These are phyloP conservation scores for Anabas testudineus DNA, from an alignment of 2,797 vertebrate species.

Conservation along the genomic window DNA sequence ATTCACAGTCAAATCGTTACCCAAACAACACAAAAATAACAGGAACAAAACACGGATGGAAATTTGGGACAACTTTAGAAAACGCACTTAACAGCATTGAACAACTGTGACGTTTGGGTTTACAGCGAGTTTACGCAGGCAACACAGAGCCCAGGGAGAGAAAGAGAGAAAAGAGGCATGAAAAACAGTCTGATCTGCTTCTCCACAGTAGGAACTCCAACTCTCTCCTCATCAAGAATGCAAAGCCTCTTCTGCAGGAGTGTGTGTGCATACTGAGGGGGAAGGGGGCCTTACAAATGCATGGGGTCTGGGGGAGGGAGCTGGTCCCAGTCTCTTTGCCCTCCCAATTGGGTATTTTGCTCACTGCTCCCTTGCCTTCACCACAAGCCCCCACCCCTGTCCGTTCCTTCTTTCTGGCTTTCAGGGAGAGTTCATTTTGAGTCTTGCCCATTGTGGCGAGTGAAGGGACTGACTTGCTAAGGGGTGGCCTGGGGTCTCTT, in stretches of 20 bases:
- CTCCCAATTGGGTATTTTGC: constrained; percentile 67
- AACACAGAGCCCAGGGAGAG: constrained; percentile 27
- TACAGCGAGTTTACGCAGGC: constrained; percentile 42
- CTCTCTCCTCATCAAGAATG: constrained; percentile 82
- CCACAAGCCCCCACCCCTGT: constrained; percentile 30
- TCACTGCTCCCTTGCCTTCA: constrained; percentile 54
- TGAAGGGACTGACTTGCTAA: constrained; percentile 79
- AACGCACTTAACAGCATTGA: constrained; percentile 1
- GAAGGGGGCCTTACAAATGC: constrained; percentile 77
- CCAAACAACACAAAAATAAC: constrained; percentile 43
- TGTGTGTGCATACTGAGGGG: constrained; percentile 51
- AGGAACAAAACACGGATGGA: constrained; percentile 24
- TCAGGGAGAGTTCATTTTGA: constrained; percentile 79
- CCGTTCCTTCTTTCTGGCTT: constrained; percentile 44
- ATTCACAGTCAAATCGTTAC: constrained; percentile 33
- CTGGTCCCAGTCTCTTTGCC: constrained; percentile 54
- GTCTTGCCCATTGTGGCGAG: constrained; percentile 79
- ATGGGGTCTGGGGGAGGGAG: constrained; percentile 71
- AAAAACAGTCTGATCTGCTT: constrained; percentile 67
- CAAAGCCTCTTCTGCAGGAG: constrained; percentile 74
- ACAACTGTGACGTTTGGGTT: constrained; percentile 54
- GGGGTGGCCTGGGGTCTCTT: constrained; percentile 81
- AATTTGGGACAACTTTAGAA: constrained; percentile 30
- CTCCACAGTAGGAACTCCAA: constrained; percentile 71
- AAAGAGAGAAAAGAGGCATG: constrained; percentile 49